These are phyloP conservation scores for Nyctereutes procyonoides DNA, from an alignment of 2,113 vertebrate genomes.

Conservation along the genomic window DNA sequence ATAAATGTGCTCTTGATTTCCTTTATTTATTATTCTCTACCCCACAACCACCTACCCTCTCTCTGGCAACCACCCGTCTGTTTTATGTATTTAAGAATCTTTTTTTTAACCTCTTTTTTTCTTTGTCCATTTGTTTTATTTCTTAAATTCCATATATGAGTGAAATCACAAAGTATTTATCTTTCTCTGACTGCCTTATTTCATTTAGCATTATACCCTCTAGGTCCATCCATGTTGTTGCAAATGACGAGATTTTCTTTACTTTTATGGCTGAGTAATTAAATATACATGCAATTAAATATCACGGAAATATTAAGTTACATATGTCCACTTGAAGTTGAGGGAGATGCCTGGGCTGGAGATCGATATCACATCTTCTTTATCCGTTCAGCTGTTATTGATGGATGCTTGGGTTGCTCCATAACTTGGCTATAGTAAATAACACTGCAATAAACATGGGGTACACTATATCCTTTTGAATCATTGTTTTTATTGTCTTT, in stretches of 20 bases:
- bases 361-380: background rate
- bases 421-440: background rate
- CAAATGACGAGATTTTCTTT: background rate
- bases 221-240: background rate
- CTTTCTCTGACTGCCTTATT: background rate
- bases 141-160: background rate
- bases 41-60: background rate
- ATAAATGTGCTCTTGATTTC: background rate
- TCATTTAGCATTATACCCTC: background rate
- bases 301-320: background rate
- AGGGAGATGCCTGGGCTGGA: background rate
- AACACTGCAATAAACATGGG: background rate
- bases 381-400: background rate
- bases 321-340: background rate
- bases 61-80: background rate
- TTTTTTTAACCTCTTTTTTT: background rate
- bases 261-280: background rate
- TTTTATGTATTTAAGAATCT: background rate
- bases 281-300: background rate
- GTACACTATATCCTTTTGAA: background rate
- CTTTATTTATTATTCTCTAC: background rate
- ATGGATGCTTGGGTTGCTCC: background rate
- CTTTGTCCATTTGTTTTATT: background rate
- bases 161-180: background rate
- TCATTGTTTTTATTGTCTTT: background rate